Evolutionary conservation across 2,797 vertebrate species (phyloP).

Genomic region (Prionace glauca): DNA sequence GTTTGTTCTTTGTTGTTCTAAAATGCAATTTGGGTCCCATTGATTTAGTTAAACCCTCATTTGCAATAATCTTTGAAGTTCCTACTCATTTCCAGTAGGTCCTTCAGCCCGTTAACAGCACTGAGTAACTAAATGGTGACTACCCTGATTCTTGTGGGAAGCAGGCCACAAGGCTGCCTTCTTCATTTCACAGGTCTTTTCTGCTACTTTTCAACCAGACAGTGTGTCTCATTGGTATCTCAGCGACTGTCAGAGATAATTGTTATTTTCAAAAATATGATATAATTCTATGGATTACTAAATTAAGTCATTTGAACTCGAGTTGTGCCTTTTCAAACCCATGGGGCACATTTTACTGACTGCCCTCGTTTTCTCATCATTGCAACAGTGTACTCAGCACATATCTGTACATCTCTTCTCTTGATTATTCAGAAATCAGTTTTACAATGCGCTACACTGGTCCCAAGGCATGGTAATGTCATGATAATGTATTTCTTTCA

Average conservation of each 20-base stretch:
- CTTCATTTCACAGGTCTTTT: background rate
- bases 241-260: background rate
- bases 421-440: background rate
- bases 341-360: background rate
- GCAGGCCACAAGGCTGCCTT: background rate
- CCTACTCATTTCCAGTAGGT: background rate
- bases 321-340: background rate
- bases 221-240: background rate
- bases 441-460: background rate
- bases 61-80: background rate
- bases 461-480: background rate
- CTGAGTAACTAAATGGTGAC: background rate
- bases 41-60: background rate
- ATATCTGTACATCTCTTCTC: background rate
- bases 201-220: background rate
- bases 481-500: constrained; percentile 13
- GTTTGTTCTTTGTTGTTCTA: no score
- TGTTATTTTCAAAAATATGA: background rate
- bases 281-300: background rate
- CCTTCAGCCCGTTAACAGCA: background rate
- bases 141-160: background rate
- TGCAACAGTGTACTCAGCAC: background rate
- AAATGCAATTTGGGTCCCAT: background rate
- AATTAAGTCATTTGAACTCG: background rate
- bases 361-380: background rate